Base-by-base conservation (phyloP, 2,888 invertebrate genomes). In the Carterocephalus palaemon region DNA sequence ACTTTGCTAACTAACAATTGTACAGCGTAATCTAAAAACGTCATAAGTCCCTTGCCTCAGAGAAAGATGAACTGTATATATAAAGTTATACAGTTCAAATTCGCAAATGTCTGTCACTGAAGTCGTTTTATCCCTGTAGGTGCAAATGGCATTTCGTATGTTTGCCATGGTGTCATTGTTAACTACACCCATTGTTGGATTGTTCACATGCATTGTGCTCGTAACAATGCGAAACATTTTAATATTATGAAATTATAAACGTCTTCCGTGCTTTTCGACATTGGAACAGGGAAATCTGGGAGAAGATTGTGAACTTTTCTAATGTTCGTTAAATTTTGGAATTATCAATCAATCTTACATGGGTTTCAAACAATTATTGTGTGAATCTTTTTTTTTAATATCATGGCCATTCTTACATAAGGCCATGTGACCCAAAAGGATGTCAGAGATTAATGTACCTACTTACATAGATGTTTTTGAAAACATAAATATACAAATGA, bases 221-320 rank as follows among this genome's bases (percentile, higher is more conserved):
- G 64, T 70, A 83, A 84, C 83, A 80, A 84, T 84, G 83, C 67
- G 83, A 85, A 84, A 85, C 85, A 84, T 85, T 85, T 84, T 86
- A 86, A 86, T 86, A 85, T 84, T 81, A 77, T 79, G 76, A 82
- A 85, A 85, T 84, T 85, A 85, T 84, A 79, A 80, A 83, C 73
- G 82, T 85, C 83, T 85, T 85, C 83, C 82, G 81, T 73, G 68
- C 70, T 62, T 59, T 60, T 53, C 47, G 57, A 37, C 37, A 7
- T 23, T 43, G 22, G 53, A 29, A 57, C 50, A 61, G 36, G 12
- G 43, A 46, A 45, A 22, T 13, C 19, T 13, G 58, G 38, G 68
- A 70, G 64, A 46, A 42, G 34, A 49, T 20, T 53, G 47, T 54
- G 31, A 8, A 48, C 45, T 7, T n/a, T n/a, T 4, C 15, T 28